A percentile compares a stretch with the other conserved stretches of the same genome.
These are phyloP conservation scores for Zaprionus tsacasi DNA, from an alignment of 1,140 invertebrate species.

Conservation along the genomic window DNA sequence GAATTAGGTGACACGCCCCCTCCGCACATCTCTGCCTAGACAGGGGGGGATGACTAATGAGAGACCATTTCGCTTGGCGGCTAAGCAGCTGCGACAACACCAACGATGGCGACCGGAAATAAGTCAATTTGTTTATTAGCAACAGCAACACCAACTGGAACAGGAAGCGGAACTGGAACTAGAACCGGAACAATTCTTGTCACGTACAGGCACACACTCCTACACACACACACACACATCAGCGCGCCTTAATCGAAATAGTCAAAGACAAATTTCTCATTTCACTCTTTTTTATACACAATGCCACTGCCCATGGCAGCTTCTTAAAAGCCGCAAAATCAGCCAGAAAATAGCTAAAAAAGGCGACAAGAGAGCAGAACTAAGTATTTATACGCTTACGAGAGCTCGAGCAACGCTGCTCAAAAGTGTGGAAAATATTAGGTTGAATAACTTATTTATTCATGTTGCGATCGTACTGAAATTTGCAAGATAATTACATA, in stretches of 20 bases:
- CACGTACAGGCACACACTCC: too few species aligned
- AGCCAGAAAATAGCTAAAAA: conserved; percentile 22
- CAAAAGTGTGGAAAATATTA: too few species aligned
- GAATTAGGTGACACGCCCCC: conserved; percentile 63
- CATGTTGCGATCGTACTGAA: too few species aligned
- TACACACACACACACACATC: conserved; percentile 14
- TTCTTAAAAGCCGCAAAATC: conserved; percentile 73
- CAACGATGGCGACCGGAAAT: conserved; percentile 72
- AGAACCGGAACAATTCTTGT: conserved; percentile 11
- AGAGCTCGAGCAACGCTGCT: too few species aligned
- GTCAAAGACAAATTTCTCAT: conserved; percentile 70
- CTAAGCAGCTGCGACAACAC: conserved; percentile 68
- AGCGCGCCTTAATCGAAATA: conserved; percentile 71
- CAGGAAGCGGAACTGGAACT: too few species aligned
- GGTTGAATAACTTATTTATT: too few species aligned
- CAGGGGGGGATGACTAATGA: conserved; percentile 72
- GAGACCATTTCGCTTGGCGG: conserved; percentile 73
- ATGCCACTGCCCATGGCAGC: conserved; percentile 64
- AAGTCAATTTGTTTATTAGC: conserved; percentile 80
- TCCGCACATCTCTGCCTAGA: conserved; percentile 52
- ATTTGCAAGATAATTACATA: too few species aligned
- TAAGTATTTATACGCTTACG: too few species aligned
- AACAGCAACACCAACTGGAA: conserved; percentile 15
- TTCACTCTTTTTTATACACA: conserved; percentile 36
- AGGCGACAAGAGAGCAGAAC: too few species aligned